Base-by-base conservation (phyloP, 2,888 invertebrate genomes). In the Caenorhabditis macrosperma region DNA sequence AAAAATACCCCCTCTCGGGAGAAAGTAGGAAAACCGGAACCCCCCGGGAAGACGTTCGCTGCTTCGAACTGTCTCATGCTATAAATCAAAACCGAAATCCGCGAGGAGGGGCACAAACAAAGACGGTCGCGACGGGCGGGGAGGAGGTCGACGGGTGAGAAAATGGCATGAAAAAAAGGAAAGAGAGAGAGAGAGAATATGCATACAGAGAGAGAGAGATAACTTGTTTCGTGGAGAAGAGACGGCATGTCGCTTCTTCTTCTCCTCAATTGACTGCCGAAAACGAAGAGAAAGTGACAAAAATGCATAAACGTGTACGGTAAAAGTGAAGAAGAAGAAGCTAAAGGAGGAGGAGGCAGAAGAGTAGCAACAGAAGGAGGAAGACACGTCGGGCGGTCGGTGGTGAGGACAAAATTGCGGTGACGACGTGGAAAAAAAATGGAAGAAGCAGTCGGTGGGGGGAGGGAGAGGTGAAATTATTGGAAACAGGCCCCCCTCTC, bases 271-370 rank as follows among this genome's bases (percentile, higher is more conserved):
- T 74, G 74, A 74, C 74, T 74, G 64, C 64, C 64, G 64, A 74
- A 74, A 57, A n/a, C n/a, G 30, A 12, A 28, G 69, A 48, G 69
- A 74, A 74, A 74, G 74, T 74, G 74, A 74, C 74, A 74, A 74
- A 71, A 74, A 74, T 64, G 74, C 57, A 74, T 74, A 64, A 74
- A 64, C 64, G 74, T 74, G 74, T 74, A 74, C 74, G 74, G 74
- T 74, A 74, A 74, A 74, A 74, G 74, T 50, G 74, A 61, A 54
- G 60, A 54, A 72, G 55, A 20, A 33, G 22, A 46, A n/a, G n/a
- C n/a, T n/a, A n/a, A n/a, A n/a, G n/a, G n/a, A n/a, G n/a, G n/a
- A 30, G n/a, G 17, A 24, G 48, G 12, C 22, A 48, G 35, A n/a
- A n/a, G n/a, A 48, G 28, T 38, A 41, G 41, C 38, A 44, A 30